Percentiles rank a stretch among this genome's conserved stretches.
These are phyloP conservation scores for Trinorchestia longiramus DNA, from an alignment of 1,140 invertebrate species.

Conservation along the genomic window DNA sequence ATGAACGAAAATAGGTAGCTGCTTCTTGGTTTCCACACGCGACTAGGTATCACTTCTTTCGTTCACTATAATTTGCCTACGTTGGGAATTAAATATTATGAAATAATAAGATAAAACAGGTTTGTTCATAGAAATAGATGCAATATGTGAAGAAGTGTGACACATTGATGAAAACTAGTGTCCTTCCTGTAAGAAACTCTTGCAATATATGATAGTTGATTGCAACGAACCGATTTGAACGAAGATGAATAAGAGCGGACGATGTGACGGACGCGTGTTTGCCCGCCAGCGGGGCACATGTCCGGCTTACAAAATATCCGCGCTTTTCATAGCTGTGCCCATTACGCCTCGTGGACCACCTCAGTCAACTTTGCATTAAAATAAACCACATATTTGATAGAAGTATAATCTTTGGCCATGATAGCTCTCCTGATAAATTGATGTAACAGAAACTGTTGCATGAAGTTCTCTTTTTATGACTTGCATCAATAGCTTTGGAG, in stretches of 20 bases:
- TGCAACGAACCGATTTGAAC: not conserved
- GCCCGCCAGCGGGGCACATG: conserved; percentile 48
- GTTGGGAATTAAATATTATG: not conserved
- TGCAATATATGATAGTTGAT: not conserved
- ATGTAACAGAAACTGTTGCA: not conserved
- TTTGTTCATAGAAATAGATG: not conserved
- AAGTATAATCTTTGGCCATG: not conserved
- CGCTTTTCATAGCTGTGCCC: not conserved
- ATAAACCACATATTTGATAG: not conserved
- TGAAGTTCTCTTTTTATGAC: not conserved
- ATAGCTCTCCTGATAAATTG: not conserved
- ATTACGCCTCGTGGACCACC: not conserved
- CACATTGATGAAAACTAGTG: not conserved
- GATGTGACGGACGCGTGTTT: conserved; percentile 37
- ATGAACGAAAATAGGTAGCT: conserved; percentile 7
- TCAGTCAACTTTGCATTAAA: not conserved
- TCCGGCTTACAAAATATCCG: conserved; percentile 40
- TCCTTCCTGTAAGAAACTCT: not conserved
- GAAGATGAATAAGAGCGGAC: conserved; percentile 40
- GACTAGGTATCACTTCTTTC: conserved; percentile 4
- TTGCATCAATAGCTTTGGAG: not conserved
- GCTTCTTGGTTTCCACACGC: conserved; percentile 4
- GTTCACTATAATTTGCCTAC: not conserved
- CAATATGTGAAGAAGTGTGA: not conserved
- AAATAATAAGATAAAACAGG: not conserved